These are phyloP conservation scores for Pterocles gutturalis DNA, from an alignment of 2,113 vertebrate genomes.

Conservation along the genomic window DNA sequence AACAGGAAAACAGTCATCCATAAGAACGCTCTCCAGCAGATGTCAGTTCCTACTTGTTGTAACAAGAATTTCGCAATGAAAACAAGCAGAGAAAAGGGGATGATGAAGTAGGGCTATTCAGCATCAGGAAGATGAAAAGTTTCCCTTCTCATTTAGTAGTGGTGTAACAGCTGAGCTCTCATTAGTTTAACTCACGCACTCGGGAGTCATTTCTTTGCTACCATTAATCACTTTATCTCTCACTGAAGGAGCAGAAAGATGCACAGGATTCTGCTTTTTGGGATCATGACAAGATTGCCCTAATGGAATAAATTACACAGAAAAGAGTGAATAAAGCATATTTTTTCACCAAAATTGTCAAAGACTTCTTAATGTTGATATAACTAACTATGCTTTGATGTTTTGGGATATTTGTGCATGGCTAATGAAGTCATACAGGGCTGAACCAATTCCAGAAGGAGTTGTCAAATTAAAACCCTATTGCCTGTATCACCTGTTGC, in stretches of 20 bases:
- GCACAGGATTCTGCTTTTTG: neutral
- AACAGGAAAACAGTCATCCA: conserved; percentile 21
- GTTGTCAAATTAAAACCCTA: neutral
- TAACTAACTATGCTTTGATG: neutral
- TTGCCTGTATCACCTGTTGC: neutral
- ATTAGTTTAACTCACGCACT: neutral
- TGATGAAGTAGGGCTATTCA: conserved; percentile 32
- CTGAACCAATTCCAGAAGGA: neutral
- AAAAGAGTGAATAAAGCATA: neutral
- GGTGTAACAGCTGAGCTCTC: conserved; percentile 24
- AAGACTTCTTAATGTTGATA: neutral
- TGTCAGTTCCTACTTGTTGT: conserved; percentile 27
- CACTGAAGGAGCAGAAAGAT: neutral
- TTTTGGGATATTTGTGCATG: neutral
- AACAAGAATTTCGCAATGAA: conserved; percentile 1
- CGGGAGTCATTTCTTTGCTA: neutral
- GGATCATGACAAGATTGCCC: neutral
- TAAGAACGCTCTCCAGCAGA: conserved; percentile 21
- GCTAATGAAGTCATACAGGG: neutral
- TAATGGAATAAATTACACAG: neutral
- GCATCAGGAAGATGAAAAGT: conserved; percentile 12
- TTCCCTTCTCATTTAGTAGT: conserved; percentile 8
- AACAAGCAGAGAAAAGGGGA: conserved; percentile 37
- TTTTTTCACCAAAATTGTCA: neutral
- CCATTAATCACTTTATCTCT: conserved; percentile 32